These are phyloP conservation scores for Ylistrum balloti DNA, from an alignment of 1,140 invertebrate species.

Conservation along the genomic window DNA sequence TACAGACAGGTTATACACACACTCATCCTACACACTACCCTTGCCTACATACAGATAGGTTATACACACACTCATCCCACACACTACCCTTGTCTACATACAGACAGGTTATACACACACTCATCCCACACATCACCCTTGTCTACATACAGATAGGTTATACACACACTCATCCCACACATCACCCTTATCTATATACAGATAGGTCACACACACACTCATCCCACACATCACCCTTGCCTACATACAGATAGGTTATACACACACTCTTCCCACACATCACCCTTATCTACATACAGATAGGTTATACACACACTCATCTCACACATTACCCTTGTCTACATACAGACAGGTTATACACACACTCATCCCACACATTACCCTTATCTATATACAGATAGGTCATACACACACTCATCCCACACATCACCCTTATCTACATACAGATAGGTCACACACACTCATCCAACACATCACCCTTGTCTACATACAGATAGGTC, in stretches of 20 bases:
- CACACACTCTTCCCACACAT: too few relatives aligned
- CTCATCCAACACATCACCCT: too few relatives aligned
- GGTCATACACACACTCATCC: too few relatives aligned
- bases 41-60: conserved; percentile 64
- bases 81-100: conserved; percentile 50
- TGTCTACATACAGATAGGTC: too few relatives aligned
- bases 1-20: too few relatives aligned
- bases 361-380: too few relatives aligned
- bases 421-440: conserved; percentile 8
- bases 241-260: conserved; percentile 67
- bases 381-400: conserved; percentile 60
- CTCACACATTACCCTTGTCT: not conserved
- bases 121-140: not conserved
- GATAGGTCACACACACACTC: conserved; percentile 59
- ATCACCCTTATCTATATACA: conserved; percentile 55
- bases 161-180: too few relatives aligned
- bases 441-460: conserved; percentile 65
- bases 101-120: too few relatives aligned
- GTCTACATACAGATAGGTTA: conserved; percentile 66
- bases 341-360: too few relatives aligned
- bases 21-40: not conserved
- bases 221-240: too few relatives aligned
- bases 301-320: too few relatives aligned
- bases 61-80: too few relatives aligned
- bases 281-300: conserved; percentile 60